These are phyloP conservation scores for Amphiprion percula DNA, from an alignment of 2,113 vertebrate species.

Conservation along the genomic window DNA sequence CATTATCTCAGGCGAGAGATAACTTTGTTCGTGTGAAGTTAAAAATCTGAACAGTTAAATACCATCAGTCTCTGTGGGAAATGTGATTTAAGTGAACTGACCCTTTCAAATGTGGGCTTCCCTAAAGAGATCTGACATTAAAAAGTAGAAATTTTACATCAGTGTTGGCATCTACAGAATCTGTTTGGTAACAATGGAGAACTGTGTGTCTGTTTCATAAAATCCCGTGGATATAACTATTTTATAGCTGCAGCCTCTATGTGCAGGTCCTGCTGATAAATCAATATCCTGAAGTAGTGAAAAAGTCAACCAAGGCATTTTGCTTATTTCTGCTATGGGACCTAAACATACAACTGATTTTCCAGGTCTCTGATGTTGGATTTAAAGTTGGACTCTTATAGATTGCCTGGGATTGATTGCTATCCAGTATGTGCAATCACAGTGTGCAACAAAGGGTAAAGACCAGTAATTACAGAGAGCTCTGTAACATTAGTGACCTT, in stretches of 20 bases:
- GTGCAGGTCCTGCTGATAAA: conserved; percentile 24
- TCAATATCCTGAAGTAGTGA: conserved; percentile 11
- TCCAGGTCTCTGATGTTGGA: conserved; percentile 24
- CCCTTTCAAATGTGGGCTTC: neutral
- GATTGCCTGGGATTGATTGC: conserved; percentile 15
- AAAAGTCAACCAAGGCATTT: conserved; percentile 14
- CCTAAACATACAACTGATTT: conserved; percentile 25
- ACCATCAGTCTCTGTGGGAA: too few species aligned
- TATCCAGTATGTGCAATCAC: neutral
- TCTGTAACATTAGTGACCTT: conserved; percentile 8
- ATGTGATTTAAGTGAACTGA: neutral
- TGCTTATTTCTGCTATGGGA: neutral
- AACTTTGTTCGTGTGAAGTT: too few species aligned
- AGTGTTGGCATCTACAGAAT: neutral
- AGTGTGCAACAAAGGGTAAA: conserved; percentile 1
- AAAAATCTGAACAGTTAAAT: neutral
- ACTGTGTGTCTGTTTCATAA: neutral
- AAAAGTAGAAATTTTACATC: neutral
- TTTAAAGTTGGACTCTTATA: neutral
- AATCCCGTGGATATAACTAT: conserved; percentile 4
- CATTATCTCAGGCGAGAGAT: too few species aligned
- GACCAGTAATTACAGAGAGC: conserved; percentile 2
- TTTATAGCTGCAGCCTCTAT: neutral
- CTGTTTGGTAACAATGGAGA: neutral
- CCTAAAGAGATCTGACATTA: neutral